Conservation (phyloP, 64 coral and sea anemone genomes). For the Exaiptasia diaphana region DNA sequence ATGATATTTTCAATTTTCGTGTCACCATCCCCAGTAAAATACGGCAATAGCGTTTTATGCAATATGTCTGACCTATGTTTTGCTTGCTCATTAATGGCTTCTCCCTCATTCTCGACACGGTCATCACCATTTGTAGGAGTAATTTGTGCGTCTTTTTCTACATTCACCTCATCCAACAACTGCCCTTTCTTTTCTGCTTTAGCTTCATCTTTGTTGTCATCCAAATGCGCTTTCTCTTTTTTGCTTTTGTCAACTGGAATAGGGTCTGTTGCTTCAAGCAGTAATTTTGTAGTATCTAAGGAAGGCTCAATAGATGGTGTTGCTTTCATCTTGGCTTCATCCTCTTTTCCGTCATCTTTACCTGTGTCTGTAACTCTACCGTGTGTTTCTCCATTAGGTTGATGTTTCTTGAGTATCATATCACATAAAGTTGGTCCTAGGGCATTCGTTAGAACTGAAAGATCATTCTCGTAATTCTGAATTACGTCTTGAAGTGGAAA, state of each 20-base stretch:
- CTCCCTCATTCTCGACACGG: too few species aligned
- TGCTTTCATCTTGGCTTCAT: not conserved
- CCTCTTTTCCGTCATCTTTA: not conserved
- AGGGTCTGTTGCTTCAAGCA: too few species aligned
- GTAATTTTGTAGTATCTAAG: too few species aligned
- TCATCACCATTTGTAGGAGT: too few species aligned
- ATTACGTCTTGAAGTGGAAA: slow-evolving; percentile 28
- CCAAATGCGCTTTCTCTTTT: not conserved
- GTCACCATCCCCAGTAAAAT: not conserved
- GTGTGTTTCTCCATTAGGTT: too few species aligned
- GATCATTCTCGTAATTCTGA: slow-evolving; percentile 41
- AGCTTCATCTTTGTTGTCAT: not conserved
- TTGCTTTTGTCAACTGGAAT: too few species aligned
- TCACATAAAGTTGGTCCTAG: not conserved
- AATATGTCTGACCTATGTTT: not conserved
- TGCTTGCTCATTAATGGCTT: too few species aligned
- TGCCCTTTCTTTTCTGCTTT: too few species aligned
- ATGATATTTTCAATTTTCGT: slow-evolving; percentile 35
- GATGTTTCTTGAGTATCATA: too few species aligned
- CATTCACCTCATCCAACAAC: too few species aligned
- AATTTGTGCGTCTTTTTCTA: too few species aligned
- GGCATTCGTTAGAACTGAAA: slow-evolving; percentile 6
- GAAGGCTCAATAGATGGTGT: too few species aligned
- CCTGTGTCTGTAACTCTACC: not conserved
- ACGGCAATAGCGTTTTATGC: not conserved